Conservation (phyloP, 2,888 invertebrate genomes). For the Scotopteryx bipunctaria region DNA sequence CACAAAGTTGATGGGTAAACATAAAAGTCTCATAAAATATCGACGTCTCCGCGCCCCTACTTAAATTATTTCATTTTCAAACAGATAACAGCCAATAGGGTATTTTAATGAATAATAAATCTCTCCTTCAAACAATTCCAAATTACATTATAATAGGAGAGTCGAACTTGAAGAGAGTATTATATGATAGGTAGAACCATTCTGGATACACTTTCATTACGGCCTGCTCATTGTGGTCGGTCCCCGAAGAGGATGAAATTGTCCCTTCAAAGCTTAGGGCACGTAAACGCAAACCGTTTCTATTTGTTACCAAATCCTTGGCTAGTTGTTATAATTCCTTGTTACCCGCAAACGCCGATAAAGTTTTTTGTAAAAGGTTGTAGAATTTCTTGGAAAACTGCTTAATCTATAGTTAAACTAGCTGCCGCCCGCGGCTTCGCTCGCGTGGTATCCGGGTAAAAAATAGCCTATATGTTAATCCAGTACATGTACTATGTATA, state of each 20-base stretch:
- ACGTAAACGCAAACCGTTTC: conserved; percentile 52
- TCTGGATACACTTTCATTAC: conserved; percentile 63
- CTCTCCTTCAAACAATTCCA: conserved; percentile 40
- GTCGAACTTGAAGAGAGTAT: conserved; percentile 45
- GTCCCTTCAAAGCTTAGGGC: conserved; percentile 50
- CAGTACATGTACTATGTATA: no score
- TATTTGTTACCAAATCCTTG: conserved; percentile 54
- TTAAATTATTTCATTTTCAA: conserved; percentile 34
- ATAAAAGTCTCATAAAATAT: conserved; percentile 20
- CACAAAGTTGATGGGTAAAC: not conserved
- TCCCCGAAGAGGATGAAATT: conserved; percentile 57
- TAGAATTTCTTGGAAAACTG: no score
- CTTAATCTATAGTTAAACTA: no score
- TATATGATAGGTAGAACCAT: conserved; percentile 56
- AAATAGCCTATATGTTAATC: no score
- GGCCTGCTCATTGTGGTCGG: conserved; percentile 56
- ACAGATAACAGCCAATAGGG: conserved; percentile 36
- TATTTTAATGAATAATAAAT: conserved; percentile 39
- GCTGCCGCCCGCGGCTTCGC: no score
- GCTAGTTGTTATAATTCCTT: not conserved
- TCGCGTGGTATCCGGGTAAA: no score
- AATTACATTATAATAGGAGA: conserved; percentile 40
- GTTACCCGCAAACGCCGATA: not conserved
- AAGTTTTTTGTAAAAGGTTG: not conserved
- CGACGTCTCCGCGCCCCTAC: conserved; percentile 16